These are phyloP conservation scores for Cromileptes altivelis DNA, from an alignment of 2,113 vertebrate genomes.

Conservation along the genomic window DNA sequence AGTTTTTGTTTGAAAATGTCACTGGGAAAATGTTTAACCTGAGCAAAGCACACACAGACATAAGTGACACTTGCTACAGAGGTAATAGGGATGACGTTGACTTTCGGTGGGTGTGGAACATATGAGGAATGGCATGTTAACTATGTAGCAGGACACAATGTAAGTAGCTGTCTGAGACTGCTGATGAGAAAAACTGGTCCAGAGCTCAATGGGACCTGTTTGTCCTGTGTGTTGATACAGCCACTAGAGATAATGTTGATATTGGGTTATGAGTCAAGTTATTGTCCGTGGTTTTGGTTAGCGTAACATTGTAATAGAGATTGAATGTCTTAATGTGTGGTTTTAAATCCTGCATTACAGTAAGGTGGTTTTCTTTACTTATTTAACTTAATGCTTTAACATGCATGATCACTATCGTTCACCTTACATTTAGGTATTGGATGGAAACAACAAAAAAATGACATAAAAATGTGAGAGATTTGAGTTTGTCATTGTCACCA, in stretches of 20 bases:
- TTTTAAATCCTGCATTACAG: not conserved
- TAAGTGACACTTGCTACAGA: not conserved
- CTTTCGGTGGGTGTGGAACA: constrained; percentile 44
- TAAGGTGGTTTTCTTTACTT: not conserved
- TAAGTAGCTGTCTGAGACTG: constrained; percentile 39
- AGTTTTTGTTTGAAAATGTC: not conserved
- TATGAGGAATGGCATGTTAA: constrained; percentile 63
- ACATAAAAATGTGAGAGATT: not conserved
- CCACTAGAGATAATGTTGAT: not conserved
- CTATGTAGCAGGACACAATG: constrained; percentile 45
- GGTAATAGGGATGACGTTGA: constrained; percentile 27
- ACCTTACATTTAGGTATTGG: not conserved
- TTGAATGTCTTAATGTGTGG: not conserved
- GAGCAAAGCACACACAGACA: not conserved
- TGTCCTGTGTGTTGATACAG: constrained; percentile 22
- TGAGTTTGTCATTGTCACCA: too few relatives aligned
- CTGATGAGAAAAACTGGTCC: constrained; percentile 32
- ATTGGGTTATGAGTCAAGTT: not conserved
- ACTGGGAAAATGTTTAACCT: not conserved
- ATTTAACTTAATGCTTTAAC: not conserved
- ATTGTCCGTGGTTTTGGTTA: not conserved
- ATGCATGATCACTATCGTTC: not conserved
- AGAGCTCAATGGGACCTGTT: constrained; percentile 14
- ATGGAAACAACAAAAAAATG: not conserved
- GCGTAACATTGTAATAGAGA: not conserved